Percentiles rank a stretch among this genome's conserved stretches.
Evolutionary conservation across 1,140 invertebrate species (phyloP).

Genomic region (Bombus confusus): DNA sequence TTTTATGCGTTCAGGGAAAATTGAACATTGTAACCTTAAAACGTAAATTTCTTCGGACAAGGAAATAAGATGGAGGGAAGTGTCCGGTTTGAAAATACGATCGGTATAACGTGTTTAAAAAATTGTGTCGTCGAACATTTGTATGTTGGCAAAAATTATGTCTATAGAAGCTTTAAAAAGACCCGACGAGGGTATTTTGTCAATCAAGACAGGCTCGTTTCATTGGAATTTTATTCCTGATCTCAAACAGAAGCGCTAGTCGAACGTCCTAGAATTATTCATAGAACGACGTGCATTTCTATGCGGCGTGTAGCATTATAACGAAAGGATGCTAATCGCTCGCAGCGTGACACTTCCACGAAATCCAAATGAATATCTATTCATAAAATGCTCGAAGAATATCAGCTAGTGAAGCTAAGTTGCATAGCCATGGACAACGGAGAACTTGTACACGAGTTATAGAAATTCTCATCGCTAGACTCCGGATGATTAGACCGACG

Average conservation of each 20-base stretch:
- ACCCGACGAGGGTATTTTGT: no score
- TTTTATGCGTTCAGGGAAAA: no score
- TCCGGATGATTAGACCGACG: no score
- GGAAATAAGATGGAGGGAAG: no score
- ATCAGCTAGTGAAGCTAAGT: not conserved
- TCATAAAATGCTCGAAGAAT: not conserved
- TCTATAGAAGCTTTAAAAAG: no score
- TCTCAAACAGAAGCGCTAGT: not conserved
- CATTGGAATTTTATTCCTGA: not conserved
- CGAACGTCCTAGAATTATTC: not conserved
- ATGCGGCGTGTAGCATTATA: not conserved
- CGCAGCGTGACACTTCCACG: not conserved
- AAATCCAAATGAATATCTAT: not conserved
- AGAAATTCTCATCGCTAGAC: no score
- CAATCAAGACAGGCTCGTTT: not conserved
- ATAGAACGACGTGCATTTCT: constrained; percentile 11
- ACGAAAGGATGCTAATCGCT: not conserved
- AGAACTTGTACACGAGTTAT: not conserved
- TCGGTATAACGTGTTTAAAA: no score
- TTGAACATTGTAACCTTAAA: no score
- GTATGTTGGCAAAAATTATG: no score
- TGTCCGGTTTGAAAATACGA: no score
- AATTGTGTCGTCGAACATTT: no score
- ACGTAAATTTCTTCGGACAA: no score
- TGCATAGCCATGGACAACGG: not conserved